Evolutionary conservation across 92 coral and sea anemone genomes (phyloP).

Genomic region (Micromussa lordhowensis): DNA sequence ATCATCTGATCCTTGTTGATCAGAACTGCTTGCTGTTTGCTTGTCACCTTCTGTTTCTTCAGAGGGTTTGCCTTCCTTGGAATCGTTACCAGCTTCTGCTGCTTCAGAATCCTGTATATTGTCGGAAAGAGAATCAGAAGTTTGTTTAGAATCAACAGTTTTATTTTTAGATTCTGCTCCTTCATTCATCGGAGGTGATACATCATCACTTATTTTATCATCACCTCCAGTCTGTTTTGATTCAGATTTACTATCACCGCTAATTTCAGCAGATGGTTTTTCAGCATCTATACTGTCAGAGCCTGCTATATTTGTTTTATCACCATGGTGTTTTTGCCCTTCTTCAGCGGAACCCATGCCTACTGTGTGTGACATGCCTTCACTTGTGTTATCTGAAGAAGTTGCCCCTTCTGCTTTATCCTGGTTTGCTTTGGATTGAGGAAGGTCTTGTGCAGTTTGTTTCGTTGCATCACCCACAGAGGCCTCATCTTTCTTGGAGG

Average conservation of each 20-base stretch:
- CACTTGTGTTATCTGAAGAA: background rate
- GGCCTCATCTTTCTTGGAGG: background rate
- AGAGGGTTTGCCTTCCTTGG: constrained; percentile 17
- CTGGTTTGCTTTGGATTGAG: background rate
- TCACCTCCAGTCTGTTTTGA: constrained; percentile 23
- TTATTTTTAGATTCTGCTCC: constrained; percentile 30
- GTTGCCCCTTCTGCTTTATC: background rate
- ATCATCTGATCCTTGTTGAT: background rate
- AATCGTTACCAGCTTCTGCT: constrained; percentile 19
- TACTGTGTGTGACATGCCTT: constrained; percentile 21
- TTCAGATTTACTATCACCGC: background rate
- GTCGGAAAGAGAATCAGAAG: constrained; percentile 38
- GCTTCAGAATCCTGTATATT: constrained; percentile 41
- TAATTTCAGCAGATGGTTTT: background rate
- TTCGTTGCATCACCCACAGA: background rate
- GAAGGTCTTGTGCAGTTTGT: background rate
- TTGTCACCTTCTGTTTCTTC: background rate
- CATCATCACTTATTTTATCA: constrained; percentile 55
- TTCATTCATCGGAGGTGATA: constrained; percentile 81
- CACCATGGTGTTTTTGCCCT: constrained; percentile 17
- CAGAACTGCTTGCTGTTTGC: constrained; percentile 25
- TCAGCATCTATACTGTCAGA: background rate
- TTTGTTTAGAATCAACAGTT: constrained; percentile 29
- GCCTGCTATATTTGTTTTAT: constrained; percentile 1
- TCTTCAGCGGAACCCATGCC: background rate